Base-by-base conservation (phyloP, 2,113 vertebrate species). In the Tyto alba region DNA sequence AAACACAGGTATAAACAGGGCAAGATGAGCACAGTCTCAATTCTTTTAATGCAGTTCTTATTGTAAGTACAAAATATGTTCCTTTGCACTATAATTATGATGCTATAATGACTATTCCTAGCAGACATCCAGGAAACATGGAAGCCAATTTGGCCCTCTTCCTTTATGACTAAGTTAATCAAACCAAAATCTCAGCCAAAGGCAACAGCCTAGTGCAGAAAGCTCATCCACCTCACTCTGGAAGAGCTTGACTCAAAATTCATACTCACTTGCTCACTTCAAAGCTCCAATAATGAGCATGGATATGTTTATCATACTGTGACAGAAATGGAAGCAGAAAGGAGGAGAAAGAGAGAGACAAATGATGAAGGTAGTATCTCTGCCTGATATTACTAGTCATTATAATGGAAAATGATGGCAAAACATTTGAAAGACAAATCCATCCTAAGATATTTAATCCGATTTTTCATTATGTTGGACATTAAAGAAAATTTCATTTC, bases 401-500 rank as follows among this genome's bases (percentile, higher is more conserved):
- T 68, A 32, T 60, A 95, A 94, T 53, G 1, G 9, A 84, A 93
- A 89, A 93, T 25, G 2, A 92, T 62, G 62, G 74, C 41, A 72
- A 93, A 85, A 91, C 41, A 92, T 75, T 86, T 85, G 60, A 80
- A 92, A 96, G 73, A 87, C 83, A 94, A 93, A 95, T 78, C 66
- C 27, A 6, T 45, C 50, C 64, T 36, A 88, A 71, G 47, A 64
- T 48, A 85, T 34, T 92, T 95, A 94, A 96, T 94, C 48, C 36
- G 60, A 64, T 92, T 94, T 92, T 87, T 96, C 60, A 72, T 81
- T 59, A 87, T 21, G 19, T 45, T 93, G 79, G 66, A 87, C 64
- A 92, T 90, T 68, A 93, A 52, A 48, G 85, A 72, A 94, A 85
- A 92, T 90, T 87, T 87, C 64, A 93, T 93, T 95, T 94, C 76